Conservation (phyloP, 2,113 vertebrate genomes). For the Myanophis thanlyinensis region DNA sequence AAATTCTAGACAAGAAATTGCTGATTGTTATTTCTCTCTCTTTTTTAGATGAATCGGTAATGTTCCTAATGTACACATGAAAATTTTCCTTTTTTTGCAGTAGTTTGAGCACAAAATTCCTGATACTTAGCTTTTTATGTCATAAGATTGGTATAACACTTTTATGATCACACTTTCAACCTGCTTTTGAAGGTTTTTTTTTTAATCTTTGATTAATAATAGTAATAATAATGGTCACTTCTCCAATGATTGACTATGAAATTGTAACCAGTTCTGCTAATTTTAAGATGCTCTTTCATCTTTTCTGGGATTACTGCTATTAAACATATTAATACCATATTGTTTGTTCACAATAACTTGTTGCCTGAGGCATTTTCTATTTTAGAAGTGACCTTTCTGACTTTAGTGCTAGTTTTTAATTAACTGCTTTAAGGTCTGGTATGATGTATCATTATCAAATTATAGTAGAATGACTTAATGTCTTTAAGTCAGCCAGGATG, state of each 20-base stretch:
- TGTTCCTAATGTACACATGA: not conserved
- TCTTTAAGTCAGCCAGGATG: not conserved
- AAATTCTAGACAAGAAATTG: not conserved
- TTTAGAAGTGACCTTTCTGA: not conserved
- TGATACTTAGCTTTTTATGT: not conserved
- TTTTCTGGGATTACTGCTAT: not conserved
- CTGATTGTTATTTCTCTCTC: not conserved
- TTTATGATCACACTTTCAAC: not conserved
- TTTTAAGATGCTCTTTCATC: not conserved
- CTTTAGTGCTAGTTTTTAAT: not conserved
- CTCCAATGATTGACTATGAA: not conserved
- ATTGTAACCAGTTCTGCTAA: not conserved
- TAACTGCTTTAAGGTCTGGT: constrained; percentile 1
- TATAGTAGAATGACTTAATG: not conserved
- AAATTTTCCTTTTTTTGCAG: not conserved
- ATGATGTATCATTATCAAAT: constrained; percentile 1
- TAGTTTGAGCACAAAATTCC: not conserved
- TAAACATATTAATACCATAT: not conserved
- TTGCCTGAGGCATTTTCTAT: not conserved
- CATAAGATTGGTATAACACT: not conserved
- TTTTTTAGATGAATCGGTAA: not conserved
- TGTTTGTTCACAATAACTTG: not conserved
- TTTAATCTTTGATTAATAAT: not conserved
- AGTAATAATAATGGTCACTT: not conserved
- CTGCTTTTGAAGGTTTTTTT: not conserved